A percentile compares a stretch with the other conserved stretches of the same genome.
These are phyloP conservation scores for Phymatocera aterrima DNA, from an alignment of 2,888 invertebrate genomes.

Conservation along the genomic window DNA sequence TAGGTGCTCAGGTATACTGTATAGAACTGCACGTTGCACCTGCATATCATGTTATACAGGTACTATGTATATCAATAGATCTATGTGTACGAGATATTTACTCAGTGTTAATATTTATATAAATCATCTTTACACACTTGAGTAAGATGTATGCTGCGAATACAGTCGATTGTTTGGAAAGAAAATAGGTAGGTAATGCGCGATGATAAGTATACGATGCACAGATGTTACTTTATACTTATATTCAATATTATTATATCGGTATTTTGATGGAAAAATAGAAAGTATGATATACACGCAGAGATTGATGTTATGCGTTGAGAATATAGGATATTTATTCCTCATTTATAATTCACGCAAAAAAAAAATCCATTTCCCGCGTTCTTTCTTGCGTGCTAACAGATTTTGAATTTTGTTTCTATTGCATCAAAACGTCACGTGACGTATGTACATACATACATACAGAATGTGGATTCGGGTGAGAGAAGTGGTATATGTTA, in stretches of 20 bases:
- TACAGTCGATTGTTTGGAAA: background rate
- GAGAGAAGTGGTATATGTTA: background rate
- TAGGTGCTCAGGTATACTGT: constrained; percentile 18
- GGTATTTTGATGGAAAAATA: constrained; percentile 12
- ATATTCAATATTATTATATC: no score
- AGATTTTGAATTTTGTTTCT: constrained; percentile 35
- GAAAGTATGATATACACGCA: background rate
- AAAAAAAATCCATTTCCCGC: no score
- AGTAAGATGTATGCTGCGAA: background rate
- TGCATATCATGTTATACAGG: background rate
- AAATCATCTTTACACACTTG: background rate
- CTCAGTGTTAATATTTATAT: background rate
- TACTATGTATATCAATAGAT: background rate
- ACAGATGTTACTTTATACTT: constrained; percentile 2
- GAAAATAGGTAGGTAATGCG: background rate
- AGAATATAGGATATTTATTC: no score
- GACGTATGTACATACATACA: no score
- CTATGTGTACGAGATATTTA: background rate
- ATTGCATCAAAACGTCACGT: constrained; percentile 33
- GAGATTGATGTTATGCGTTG: background rate
- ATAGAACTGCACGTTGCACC: constrained; percentile 7
- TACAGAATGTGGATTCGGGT: background rate
- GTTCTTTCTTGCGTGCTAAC: background rate
- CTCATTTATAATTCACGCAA: background rate
- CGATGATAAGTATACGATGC: no score